Evolutionary conservation across 2,797 vertebrate species (phyloP).

Genomic region (Megaceryle alcyon): DNA sequence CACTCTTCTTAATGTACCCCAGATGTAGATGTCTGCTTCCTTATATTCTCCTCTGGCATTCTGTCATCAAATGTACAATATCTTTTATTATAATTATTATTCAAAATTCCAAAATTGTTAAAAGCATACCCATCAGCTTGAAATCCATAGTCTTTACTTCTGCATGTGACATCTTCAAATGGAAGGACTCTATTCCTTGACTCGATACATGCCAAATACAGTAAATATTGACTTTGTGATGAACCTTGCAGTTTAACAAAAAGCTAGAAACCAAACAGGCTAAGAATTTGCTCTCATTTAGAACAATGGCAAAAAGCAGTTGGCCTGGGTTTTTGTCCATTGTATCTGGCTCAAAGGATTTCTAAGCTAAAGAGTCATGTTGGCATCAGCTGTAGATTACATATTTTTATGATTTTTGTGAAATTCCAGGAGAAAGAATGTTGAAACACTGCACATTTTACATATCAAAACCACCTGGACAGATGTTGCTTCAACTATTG

Average conservation of each 20-base stretch:
- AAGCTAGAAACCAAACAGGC: slow-evolving; percentile 20
- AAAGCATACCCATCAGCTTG: not conserved
- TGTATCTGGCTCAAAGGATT: slow-evolving; percentile 2
- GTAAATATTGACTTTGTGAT: not conserved
- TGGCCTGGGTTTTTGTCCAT: not conserved
- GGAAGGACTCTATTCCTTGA: accelerated
- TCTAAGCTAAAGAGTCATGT: not conserved
- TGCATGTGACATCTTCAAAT: not conserved
- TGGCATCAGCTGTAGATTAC: not conserved
- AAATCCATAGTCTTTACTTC: not conserved
- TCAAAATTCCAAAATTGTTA: not conserved
- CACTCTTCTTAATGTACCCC: no score
- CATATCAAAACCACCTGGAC: slow-evolving; percentile 63
- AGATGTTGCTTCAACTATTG: slow-evolving; percentile 31
- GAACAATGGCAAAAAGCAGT: not conserved
- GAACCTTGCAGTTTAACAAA: not conserved
- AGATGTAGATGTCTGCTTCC: not conserved
- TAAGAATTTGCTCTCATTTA: not conserved
- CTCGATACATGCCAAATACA: not conserved
- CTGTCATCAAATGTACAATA: not conserved
- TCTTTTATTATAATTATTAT: not conserved
- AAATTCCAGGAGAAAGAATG: slow-evolving; percentile 39
- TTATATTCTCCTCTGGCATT: not conserved
- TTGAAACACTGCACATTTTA: slow-evolving; percentile 43
- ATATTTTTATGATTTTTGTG: slow-evolving; percentile 7